A percentile compares a stretch with the other conserved stretches of the same genome.
Evolutionary conservation across 1,140 invertebrate genomes (phyloP).

Genomic region (Drosophila pruinosa): DNA sequence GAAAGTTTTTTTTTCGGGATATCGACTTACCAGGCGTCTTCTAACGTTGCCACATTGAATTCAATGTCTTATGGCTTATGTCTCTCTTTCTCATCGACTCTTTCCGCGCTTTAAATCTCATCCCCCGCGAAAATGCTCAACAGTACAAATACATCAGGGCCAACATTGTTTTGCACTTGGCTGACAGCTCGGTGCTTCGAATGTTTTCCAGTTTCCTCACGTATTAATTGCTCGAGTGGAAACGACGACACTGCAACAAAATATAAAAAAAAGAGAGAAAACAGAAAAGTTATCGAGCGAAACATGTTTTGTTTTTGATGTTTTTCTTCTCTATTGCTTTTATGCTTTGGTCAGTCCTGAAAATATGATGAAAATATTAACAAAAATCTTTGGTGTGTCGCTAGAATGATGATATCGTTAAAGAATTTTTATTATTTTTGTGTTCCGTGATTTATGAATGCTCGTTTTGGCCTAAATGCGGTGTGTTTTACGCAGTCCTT

Average conservation of each 20-base stretch:
- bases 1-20: conserved; percentile 20
- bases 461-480: too few relatives aligned
- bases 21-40: conserved; percentile 38
- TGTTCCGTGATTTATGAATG: conserved; percentile 58
- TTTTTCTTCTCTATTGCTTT: conserved; percentile 28
- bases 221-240: conserved; percentile 79
- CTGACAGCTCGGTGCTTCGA: conserved; percentile 41
- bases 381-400: conserved; percentile 17
- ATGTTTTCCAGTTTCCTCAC: conserved; percentile 78
- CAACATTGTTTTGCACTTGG: conserved; percentile 77
- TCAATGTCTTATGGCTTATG: conserved; percentile 39
- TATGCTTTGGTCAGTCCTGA: conserved; percentile 1
- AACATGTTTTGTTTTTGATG: conserved; percentile 68
- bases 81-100: conserved; percentile 1
- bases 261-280: conserved; percentile 11
- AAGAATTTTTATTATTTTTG: conserved; percentile 35
- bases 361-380: conserved; percentile 40
- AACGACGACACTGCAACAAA: conserved; percentile 54
- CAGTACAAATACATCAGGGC: conserved; percentile 66
- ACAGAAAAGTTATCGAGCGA: conserved; percentile 62
- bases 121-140: conserved; percentile 10
- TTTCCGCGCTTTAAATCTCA: conserved; percentile 24
- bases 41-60: conserved; percentile 39
- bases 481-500: too few relatives aligned
- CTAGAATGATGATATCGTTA: conserved; percentile 50